A percentile compares a stretch with the other conserved stretches of the same genome.
Conservation (phyloP, 2,797 vertebrate genomes). For the Pyrocephalus nanus region DNA sequence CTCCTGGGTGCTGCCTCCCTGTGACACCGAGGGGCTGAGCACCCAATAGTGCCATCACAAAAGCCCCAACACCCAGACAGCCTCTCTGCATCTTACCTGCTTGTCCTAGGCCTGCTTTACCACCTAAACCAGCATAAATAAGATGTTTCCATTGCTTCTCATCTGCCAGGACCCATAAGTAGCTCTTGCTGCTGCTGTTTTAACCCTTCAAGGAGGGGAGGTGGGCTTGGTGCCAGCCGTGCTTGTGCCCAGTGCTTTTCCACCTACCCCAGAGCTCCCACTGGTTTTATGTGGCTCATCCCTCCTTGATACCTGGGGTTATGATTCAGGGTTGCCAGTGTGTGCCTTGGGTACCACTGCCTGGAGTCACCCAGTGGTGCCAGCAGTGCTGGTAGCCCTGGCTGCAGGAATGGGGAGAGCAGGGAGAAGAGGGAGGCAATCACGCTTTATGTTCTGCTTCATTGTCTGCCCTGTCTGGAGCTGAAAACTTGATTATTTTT, state of each 20-base stretch:
- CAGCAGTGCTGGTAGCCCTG: background rate
- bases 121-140: background rate
- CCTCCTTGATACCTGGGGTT: background rate
- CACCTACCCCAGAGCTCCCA: accelerated
- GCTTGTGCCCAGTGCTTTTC: background rate
- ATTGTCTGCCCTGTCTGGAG: background rate
- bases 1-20: background rate
- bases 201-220: background rate
- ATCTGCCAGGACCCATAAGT: background rate
- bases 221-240: background rate
- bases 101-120: background rate
- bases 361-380: background rate
- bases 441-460: background rate
- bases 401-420: background rate
- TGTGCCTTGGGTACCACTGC: background rate
- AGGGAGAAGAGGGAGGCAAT: background rate
- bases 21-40: background rate
- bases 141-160: background rate
- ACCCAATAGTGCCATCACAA: background rate
- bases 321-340: background rate
- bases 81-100: background rate
- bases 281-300: background rate
- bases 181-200: background rate
- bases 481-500: background rate
- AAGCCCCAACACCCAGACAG: background rate